Evolutionary conservation across 2,113 vertebrate genomes (phyloP).

Genomic region (Thunnus maccoyii): DNA sequence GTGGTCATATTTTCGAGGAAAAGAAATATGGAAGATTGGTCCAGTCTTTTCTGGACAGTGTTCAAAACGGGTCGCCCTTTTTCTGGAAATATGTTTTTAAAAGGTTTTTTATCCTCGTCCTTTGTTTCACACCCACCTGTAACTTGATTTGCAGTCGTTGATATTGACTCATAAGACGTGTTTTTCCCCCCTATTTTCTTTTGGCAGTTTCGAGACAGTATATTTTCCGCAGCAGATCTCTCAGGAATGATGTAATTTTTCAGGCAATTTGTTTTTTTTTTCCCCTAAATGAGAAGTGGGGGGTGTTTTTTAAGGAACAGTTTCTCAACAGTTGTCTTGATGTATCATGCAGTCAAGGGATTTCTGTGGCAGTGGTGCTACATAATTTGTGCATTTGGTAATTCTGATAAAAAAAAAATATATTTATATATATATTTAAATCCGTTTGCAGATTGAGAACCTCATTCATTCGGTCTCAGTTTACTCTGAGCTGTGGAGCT

Average conservation of each 20-base stretch:
- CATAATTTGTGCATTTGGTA: constrained; percentile 39
- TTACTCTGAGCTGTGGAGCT: constrained; percentile 25
- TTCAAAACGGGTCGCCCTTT: constrained; percentile 55
- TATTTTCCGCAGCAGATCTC: constrained; percentile 46
- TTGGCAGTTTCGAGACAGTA: constrained; percentile 34
- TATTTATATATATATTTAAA: constrained; percentile 7
- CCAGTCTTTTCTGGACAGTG: constrained; percentile 65
- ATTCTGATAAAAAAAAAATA: neutral
- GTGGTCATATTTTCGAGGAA: constrained; percentile 61
- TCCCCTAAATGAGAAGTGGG: neutral
- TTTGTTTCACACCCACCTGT: constrained; percentile 34
- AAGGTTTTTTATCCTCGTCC: constrained; percentile 57
- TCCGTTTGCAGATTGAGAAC: constrained; percentile 14
- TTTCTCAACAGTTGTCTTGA: constrained; percentile 31
- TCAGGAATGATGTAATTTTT: constrained; percentile 61
- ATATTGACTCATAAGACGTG: constrained; percentile 34
- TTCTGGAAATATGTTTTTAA: constrained; percentile 66
- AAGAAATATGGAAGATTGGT: constrained; percentile 61
- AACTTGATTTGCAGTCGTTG: constrained; percentile 50
- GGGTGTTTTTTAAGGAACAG: constrained; percentile 42
- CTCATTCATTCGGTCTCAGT: constrained; percentile 17
- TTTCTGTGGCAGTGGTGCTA: constrained; percentile 21
- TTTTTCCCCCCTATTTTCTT: constrained; percentile 37
- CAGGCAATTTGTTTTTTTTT: constrained; percentile 37
- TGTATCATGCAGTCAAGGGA: constrained; percentile 10